These are phyloP conservation scores for Urocolius indicus DNA, from an alignment of 2,113 vertebrate species.

Conservation along the genomic window DNA sequence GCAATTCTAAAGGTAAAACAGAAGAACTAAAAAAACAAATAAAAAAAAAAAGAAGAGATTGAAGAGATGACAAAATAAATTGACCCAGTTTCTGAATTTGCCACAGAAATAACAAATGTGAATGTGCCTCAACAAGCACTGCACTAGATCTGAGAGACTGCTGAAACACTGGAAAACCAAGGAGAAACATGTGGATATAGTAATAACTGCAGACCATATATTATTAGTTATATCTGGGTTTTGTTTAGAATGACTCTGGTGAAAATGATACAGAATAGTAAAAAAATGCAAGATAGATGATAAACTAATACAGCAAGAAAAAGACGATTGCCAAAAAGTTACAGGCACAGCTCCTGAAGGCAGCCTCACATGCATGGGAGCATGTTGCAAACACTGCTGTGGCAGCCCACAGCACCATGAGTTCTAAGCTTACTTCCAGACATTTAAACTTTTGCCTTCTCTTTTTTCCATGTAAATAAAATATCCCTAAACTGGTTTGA, in stretches of 20 bases:
- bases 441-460: background rate
- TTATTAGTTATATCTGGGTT: background rate
- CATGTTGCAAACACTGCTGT: background rate
- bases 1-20: background rate
- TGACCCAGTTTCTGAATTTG: background rate
- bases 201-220: background rate
- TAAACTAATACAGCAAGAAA: background rate
- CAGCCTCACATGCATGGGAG: accelerated
- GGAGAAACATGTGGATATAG: background rate
- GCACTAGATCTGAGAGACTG: background rate
- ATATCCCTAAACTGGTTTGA: background rate
- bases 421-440: background rate
- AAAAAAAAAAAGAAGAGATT: background rate
- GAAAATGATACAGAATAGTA: background rate
- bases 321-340: background rate
- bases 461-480: background rate
- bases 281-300: background rate
- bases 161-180: background rate
- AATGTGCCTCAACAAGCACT: background rate
- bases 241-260: background rate
- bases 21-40: background rate
- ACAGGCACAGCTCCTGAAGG: background rate
- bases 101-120: background rate
- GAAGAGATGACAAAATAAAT: background rate
- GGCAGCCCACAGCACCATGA: background rate